phyloP scores from a whole-genome alignment of 2,888 invertebrate species.

The Herminia tarsipennalis region DNA sequence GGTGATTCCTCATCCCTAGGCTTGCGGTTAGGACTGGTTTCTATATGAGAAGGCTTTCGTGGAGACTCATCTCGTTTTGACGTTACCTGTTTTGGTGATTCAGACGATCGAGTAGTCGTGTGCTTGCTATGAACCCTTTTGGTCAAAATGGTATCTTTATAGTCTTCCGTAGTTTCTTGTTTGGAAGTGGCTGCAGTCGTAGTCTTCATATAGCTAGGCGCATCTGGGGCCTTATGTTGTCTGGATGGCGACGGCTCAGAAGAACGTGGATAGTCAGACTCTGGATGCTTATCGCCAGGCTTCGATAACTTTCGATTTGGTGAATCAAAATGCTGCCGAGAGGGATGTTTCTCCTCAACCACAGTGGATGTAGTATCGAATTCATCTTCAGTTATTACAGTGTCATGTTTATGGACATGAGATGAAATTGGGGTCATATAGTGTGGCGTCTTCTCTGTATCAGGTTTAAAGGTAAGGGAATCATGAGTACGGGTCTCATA shows the following conservation, averaged over 20 bases:
- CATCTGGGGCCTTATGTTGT: slow-evolving; percentile 16
- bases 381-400: slow-evolving; percentile 22
- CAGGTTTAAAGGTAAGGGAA: slow-evolving; percentile 4
- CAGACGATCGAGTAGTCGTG: slow-evolving; percentile 6
- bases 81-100: slow-evolving; percentile 4
- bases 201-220: slow-evolving; percentile 28
- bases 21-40: slow-evolving; percentile 17
- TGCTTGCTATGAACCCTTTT: slow-evolving; percentile 10
- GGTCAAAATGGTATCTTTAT: slow-evolving; percentile 3
- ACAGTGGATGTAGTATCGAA: slow-evolving; percentile 27
- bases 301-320: slow-evolving; percentile 27
- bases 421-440: slow-evolving; percentile 31
- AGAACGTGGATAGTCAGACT: slow-evolving; percentile 10
- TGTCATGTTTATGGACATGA: slow-evolving; percentile 32
- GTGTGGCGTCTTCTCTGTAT: slow-evolving; percentile 15
- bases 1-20: slow-evolving; percentile 16
- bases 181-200: slow-evolving; percentile 30
- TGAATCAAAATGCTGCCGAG: slow-evolving; percentile 26
- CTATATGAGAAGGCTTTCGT: slow-evolving; percentile 16
- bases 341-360: slow-evolving; percentile 22
- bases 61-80: slow-evolving; percentile 7
- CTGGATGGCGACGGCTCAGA: slow-evolving; percentile 17
- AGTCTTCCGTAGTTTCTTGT: slow-evolving; percentile 14
- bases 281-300: slow-evolving; percentile 1
- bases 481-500: slow-evolving; percentile 5